A percentile compares a stretch with the other conserved stretches of the same genome.
phyloP scores from a whole-genome alignment of 2,888 invertebrate genomes.

The Dione vanillae region DNA sequence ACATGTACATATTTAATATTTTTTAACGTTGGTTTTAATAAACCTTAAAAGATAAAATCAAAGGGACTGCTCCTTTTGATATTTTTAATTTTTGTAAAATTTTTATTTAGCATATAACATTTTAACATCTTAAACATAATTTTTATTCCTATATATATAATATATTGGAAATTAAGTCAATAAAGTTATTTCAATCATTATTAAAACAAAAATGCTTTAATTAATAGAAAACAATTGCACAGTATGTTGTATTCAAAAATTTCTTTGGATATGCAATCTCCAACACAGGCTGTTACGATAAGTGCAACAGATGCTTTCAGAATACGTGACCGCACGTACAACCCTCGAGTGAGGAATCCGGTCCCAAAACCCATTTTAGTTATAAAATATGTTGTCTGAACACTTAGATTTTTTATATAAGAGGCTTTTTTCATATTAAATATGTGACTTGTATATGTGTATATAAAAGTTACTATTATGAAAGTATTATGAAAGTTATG shows the following conservation, averaged over 20 bases:
- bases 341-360: slow-evolving; percentile 13
- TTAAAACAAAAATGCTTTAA: background rate
- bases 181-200: too few relatives aligned
- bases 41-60: too few relatives aligned
- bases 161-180: too few relatives aligned
- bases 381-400: slow-evolving; percentile 20
- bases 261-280: slow-evolving; percentile 22
- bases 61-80: too few relatives aligned
- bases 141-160: too few relatives aligned
- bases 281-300: slow-evolving; percentile 25
- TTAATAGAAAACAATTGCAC: background rate
- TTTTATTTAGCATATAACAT: too few relatives aligned
- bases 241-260: slow-evolving; percentile 18
- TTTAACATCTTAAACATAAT: too few relatives aligned
- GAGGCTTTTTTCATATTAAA: background rate
- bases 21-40: too few relatives aligned
- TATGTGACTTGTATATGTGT: background rate
- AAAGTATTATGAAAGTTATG: too few relatives aligned
- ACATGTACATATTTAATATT: too few relatives aligned
- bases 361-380: slow-evolving; percentile 22
- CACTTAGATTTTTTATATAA: slow-evolving; percentile 12
- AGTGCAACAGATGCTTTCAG: slow-evolving; percentile 22
- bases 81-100: too few relatives aligned
- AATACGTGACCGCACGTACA: slow-evolving; percentile 33
- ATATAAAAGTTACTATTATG: too few relatives aligned